Percentiles rank a stretch among this genome's conserved stretches.
These are phyloP conservation scores for Drosophila nigrodunni DNA, from an alignment of 1,140 invertebrate species.

Conservation along the genomic window DNA sequence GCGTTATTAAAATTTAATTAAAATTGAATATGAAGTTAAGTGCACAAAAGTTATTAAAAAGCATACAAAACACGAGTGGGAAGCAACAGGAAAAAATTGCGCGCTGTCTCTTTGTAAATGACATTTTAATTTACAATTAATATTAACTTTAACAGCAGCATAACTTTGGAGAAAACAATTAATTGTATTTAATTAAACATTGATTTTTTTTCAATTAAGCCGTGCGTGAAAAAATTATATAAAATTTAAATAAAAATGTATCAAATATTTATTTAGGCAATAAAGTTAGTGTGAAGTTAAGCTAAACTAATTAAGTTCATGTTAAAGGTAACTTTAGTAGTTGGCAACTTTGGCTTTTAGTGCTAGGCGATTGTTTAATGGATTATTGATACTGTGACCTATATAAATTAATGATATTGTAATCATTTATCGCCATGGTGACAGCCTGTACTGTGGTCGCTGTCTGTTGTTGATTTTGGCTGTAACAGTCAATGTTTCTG, in stretches of 20 bases:
- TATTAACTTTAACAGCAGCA: constrained; percentile 28
- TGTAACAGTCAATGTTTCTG: constrained; percentile 16
- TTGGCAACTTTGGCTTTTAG: background rate
- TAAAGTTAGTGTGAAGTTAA: background rate
- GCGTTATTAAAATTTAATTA: constrained; percentile 70
- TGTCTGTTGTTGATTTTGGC: constrained; percentile 21
- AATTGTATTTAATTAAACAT: constrained; percentile 29
- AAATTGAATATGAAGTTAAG: constrained; percentile 58
- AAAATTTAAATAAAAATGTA: background rate
- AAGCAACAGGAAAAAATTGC: background rate
- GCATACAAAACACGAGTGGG: constrained; percentile 1
- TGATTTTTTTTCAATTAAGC: constrained; percentile 19
- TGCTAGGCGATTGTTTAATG: constrained; percentile 7
- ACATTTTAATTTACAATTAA: constrained; percentile 37
- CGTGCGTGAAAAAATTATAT: background rate
- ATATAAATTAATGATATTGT: constrained; percentile 72
- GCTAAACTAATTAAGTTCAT: background rate
- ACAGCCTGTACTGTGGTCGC: constrained; percentile 45
- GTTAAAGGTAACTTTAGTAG: background rate
- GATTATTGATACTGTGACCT: constrained; percentile 40
- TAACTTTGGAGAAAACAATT: constrained; percentile 27
- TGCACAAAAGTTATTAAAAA: constrained; percentile 48
- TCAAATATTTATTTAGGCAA: background rate
- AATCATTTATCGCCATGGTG: constrained; percentile 67
- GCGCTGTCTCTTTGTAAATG: constrained; percentile 5